Percentiles rank a stretch among this genome's conserved stretches.
Conservation (phyloP, 2,113 vertebrate species). For the Nerophis lumbriciformis region DNA sequence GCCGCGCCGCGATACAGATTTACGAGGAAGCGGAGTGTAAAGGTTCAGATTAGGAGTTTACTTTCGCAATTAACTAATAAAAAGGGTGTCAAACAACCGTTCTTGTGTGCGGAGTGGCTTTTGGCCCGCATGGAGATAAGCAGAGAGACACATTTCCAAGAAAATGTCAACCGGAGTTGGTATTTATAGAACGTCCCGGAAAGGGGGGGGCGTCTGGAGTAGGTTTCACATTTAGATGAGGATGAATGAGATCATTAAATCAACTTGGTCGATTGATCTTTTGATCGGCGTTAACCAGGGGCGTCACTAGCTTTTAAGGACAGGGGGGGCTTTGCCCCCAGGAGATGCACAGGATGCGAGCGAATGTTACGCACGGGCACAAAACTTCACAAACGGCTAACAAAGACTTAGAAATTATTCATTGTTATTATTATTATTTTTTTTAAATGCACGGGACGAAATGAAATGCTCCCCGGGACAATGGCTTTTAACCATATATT, state of each 20-base stretch:
- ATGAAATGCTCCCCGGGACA: no score
- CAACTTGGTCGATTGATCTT: constrained; percentile 48
- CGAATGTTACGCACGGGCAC: no score
- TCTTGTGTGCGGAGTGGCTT: constrained; percentile 1
- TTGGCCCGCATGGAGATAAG: constrained; percentile 23
- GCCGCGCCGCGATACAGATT: constrained; percentile 17
- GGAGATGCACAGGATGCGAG: no score
- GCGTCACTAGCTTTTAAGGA: no score
- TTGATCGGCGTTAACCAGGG: constrained; percentile 52
- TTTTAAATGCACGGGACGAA: no score
- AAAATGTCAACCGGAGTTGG: constrained; percentile 53
- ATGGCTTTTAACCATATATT: no score
- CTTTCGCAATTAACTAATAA: constrained; percentile 15
- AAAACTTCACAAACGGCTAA: no score
- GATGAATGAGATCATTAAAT: constrained; percentile 51
- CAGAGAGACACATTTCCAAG: constrained; percentile 26
- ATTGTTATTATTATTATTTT: no score
- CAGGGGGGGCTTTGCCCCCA: no score
- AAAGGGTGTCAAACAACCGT: constrained; percentile 5
- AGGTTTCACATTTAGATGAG: constrained; percentile 47
- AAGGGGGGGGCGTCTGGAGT: constrained; percentile 17
- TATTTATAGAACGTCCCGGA: constrained; percentile 42
- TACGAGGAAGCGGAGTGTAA: constrained; percentile 3
- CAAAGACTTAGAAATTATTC: no score
- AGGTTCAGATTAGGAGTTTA: constrained; percentile 13